These are phyloP conservation scores for Salarias fasciatus DNA, from an alignment of 2,797 vertebrate species.

Conservation along the genomic window DNA sequence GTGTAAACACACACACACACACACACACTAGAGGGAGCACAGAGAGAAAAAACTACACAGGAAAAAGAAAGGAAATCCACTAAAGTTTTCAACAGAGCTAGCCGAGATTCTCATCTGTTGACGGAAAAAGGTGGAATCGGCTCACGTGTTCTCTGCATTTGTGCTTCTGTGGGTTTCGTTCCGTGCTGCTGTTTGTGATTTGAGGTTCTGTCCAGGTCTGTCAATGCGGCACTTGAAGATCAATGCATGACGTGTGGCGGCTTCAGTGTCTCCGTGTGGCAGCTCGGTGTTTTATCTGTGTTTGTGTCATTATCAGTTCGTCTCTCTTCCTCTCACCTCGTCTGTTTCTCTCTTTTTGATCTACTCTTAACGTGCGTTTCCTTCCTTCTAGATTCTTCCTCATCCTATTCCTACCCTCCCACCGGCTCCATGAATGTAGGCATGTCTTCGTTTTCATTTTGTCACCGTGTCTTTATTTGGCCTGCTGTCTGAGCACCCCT, in stretches of 20 bases:
- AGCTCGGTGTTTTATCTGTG: constrained; percentile 24
- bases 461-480: constrained; percentile 28
- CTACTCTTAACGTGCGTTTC: background rate
- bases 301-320: constrained; percentile 14
- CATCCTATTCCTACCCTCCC: background rate
- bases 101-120: constrained; percentile 17
- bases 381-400: constrained; percentile 2
- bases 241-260: constrained; percentile 56
- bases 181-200: constrained; percentile 38
- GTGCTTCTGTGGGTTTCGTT: constrained; percentile 43
- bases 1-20: constrained; percentile 31
- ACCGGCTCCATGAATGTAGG: constrained; percentile 17
- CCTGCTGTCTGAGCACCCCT: constrained; percentile 25
- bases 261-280: constrained; percentile 41
- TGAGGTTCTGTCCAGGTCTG: constrained; percentile 26
- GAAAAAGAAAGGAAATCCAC: background rate
- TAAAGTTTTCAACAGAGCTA: constrained; percentile 9
- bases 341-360: constrained; percentile 2
- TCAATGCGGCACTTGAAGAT: constrained; percentile 43
- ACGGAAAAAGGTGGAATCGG: constrained; percentile 76
- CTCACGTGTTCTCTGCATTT: constrained; percentile 56
- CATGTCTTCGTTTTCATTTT: constrained; percentile 38
- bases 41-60: background rate
- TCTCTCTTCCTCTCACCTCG: constrained; percentile 2
- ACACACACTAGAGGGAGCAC: constrained; percentile 1